Evolutionary conservation across 2,797 vertebrate species (phyloP).

Genomic region (Spinus olivaceus): DNA sequence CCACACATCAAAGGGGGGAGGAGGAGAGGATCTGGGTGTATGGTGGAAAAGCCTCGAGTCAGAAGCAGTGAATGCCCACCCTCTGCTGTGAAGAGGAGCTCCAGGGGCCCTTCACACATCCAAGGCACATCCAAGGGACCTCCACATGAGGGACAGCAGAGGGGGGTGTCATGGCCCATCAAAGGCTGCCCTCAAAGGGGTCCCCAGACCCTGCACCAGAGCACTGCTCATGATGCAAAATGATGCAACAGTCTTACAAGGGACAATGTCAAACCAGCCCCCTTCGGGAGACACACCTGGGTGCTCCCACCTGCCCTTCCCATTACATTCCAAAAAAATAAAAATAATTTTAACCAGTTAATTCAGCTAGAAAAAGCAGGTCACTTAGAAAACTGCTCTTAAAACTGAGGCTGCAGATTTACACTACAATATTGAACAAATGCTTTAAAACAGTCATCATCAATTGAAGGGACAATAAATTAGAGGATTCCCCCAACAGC

Average conservation of each 20-base stretch:
- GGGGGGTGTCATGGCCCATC: not conserved
- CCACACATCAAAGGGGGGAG: not conserved
- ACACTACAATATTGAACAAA: not conserved
- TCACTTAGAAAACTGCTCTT: not conserved
- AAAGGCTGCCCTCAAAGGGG: not conserved
- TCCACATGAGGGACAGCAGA: not conserved
- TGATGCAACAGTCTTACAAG: not conserved
- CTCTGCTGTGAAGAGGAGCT: not conserved
- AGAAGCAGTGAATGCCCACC: not conserved
- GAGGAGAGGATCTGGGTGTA: not conserved
- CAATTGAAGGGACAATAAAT: not conserved
- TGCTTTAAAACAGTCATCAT: not conserved
- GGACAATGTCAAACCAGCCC: not conserved
- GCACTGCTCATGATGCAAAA: not conserved
- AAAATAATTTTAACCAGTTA: not conserved
- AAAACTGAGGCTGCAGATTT: not conserved
- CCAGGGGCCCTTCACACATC: not conserved
- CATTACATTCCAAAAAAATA: not conserved
- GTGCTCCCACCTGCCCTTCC: not conserved
- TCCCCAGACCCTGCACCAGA: not conserved
- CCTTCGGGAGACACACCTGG: rapidly evolving
- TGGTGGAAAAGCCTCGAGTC: not conserved
- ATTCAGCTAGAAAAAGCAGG: not conserved
- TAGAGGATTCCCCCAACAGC: not conserved
- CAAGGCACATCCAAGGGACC: not conserved